Conservation (phyloP, 2,113 vertebrate species). For the Tachysurus fulvidraco region DNA sequence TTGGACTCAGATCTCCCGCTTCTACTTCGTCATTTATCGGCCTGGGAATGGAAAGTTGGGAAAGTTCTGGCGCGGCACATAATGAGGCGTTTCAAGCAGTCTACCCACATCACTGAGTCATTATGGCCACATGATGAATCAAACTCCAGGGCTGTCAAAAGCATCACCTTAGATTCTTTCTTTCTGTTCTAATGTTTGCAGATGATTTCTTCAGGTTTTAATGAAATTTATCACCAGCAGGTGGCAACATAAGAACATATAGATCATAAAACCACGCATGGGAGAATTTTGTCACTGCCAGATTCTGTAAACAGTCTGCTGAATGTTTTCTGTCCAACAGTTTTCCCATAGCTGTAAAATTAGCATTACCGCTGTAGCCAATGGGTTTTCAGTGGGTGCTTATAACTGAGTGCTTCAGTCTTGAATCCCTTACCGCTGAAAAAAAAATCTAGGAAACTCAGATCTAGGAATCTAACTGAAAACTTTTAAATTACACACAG, state of each 20-base stretch:
- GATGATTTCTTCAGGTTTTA: not conserved
- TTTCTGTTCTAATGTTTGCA: not conserved
- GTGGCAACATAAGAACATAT: conserved; percentile 44
- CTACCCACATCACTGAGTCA: conserved; percentile 34
- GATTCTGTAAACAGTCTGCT: conserved; percentile 16
- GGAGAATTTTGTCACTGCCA: not conserved
- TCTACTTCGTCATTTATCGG: conserved; percentile 65
- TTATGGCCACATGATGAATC: conserved; percentile 5
- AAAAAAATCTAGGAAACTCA: not conserved
- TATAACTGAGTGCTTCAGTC: not conserved
- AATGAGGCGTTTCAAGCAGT: conserved; percentile 7
- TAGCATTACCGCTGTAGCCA: not conserved
- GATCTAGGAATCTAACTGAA: not conserved
- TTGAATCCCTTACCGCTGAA: not conserved
- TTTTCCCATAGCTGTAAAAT: not conserved
- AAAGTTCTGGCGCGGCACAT: conserved; percentile 50
- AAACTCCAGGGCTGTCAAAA: conserved; percentile 9
- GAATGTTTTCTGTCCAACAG: not conserved
- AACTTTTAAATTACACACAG: not conserved
- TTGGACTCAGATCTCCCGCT: conserved; percentile 64
- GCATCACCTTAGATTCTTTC: not conserved
- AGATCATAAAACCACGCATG: not conserved
- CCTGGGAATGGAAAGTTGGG: conserved; percentile 61
- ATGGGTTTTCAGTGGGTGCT: not conserved
- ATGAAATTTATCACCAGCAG: conserved; percentile 38